phyloP scores from a whole-genome alignment of 2,888 invertebrate species.

The Tridacna crocea region DNA sequence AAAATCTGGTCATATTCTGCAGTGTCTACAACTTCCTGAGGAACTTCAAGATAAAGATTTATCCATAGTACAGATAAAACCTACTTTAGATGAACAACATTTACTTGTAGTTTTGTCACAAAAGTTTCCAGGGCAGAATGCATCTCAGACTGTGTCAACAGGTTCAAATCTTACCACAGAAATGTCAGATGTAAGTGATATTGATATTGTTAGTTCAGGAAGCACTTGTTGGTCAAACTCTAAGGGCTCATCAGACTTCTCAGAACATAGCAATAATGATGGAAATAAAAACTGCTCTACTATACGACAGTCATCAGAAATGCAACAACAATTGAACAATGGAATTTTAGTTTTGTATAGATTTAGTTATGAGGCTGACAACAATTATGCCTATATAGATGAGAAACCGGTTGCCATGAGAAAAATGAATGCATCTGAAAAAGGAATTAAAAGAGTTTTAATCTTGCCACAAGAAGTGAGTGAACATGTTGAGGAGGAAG shows the following conservation, averaged over 20 bases:
- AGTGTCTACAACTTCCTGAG: slow-evolving; percentile 79
- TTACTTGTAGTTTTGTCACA: slow-evolving; percentile 85
- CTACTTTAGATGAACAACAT: slow-evolving; percentile 89
- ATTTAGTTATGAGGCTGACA: slow-evolving; percentile 86
- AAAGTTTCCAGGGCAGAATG: slow-evolving; percentile 27
- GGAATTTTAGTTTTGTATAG: slow-evolving; percentile 87
- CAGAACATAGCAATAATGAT: slow-evolving; percentile 13
- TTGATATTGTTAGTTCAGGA: slow-evolving; percentile 14
- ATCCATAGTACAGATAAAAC: slow-evolving; percentile 88
- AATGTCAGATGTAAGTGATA: slow-evolving; percentile 27
- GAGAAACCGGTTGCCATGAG: slow-evolving; percentile 87
- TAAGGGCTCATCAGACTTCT: slow-evolving; percentile 14
- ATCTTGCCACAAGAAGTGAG: slow-evolving; percentile 78
- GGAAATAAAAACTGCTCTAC: slow-evolving; percentile 46
- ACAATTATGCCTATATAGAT: slow-evolving; percentile 84
- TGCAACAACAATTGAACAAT: slow-evolving; percentile 31
- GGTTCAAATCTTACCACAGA: slow-evolving; percentile 27
- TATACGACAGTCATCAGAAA: slow-evolving; percentile 32
- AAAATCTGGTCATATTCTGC: slow-evolving; percentile 74
- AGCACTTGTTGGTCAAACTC: slow-evolving; percentile 34
- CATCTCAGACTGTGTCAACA: background rate
- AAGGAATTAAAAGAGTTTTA: slow-evolving; percentile 71
- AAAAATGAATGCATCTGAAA: slow-evolving; percentile 61
- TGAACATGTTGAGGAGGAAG: slow-evolving; percentile 76
- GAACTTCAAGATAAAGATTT: slow-evolving; percentile 84